phyloP scores from a whole-genome alignment of 2,888 invertebrate species.

The Ophioninae sp. region DNA sequence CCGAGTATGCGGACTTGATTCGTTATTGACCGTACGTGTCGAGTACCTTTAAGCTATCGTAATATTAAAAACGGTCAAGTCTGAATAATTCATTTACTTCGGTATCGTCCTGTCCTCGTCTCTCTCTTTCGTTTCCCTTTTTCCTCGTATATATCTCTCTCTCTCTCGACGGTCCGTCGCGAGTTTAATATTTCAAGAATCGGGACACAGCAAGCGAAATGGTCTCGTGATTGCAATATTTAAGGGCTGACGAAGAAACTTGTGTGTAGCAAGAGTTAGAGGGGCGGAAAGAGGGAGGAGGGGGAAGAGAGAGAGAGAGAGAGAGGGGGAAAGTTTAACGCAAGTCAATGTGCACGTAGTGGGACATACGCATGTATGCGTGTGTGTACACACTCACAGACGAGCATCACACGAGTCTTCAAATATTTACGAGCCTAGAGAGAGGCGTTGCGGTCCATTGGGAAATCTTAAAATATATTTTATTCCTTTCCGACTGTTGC shows the following conservation, averaged over 20 bases:
- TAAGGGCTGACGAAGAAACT: slow-evolving; percentile 68
- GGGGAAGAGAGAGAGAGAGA: neutral
- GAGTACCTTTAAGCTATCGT: neutral
- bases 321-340: neutral
- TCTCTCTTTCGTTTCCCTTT: neutral
- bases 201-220: slow-evolving; percentile 71
- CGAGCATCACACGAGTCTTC: slow-evolving; percentile 53
- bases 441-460: slow-evolving; percentile 69
- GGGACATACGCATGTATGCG: neutral
- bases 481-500: slow-evolving; percentile 69
- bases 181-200: slow-evolving; percentile 69
- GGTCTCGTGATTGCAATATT: slow-evolving; percentile 80
- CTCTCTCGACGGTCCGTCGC: slow-evolving; percentile 34
- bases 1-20: slow-evolving; percentile 1
- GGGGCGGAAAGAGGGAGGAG: slow-evolving; percentile 20
- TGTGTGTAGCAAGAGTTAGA: slow-evolving; percentile 38
- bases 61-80: slow-evolving; percentile 48
- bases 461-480: slow-evolving; percentile 81
- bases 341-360: neutral
- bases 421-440: slow-evolving; percentile 59
- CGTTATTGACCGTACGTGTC: neutral
- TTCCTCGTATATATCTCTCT: neutral
- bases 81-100: slow-evolving; percentile 42
- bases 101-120: neutral
- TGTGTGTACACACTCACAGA: slow-evolving; percentile 12